phyloP scores from a whole-genome alignment of 2,797 vertebrate genomes.

The Podargus strigoides region DNA sequence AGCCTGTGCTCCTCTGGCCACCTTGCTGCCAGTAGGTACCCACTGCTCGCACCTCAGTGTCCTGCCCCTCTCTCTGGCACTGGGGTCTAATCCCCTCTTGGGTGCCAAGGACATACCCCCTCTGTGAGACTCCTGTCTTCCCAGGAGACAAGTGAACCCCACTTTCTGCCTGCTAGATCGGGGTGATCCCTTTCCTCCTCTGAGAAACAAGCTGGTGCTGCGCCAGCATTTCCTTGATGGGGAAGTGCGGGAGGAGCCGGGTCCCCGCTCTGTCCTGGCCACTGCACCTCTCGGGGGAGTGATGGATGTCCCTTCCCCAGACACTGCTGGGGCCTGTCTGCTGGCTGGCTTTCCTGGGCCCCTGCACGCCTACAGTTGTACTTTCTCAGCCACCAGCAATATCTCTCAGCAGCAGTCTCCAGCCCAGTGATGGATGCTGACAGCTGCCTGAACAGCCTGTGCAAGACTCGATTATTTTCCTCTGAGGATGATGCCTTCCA shows the following conservation, averaged over 20 bases:
- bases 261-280: not conserved
- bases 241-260: not conserved
- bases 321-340: not conserved
- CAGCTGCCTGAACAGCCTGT: constrained; percentile 35
- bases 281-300: rapidly evolving
- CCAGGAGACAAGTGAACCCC: not conserved
- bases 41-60: not conserved
- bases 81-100: not conserved
- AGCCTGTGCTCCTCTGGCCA: not conserved
- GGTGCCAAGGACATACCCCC: not conserved
- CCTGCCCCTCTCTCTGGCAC: not conserved
- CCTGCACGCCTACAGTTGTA: not conserved
- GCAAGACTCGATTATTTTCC: not conserved
- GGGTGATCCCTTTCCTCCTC: not conserved
- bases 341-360: not conserved
- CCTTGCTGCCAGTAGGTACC: not conserved
- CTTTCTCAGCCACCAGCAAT: constrained; percentile 19
- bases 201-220: not conserved
- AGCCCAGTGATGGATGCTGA: constrained; percentile 36
- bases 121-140: not conserved
- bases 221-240: rapidly evolving
- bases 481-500: constrained; percentile 10
- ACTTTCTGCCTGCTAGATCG: not conserved
- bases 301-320: constrained; percentile 19
- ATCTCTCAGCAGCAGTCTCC: not conserved